Evolutionary conservation across 2,113 vertebrate species (phyloP), one percentile per base, ranked within the genome.

Genomic region (Rallus limicola): DNA sequence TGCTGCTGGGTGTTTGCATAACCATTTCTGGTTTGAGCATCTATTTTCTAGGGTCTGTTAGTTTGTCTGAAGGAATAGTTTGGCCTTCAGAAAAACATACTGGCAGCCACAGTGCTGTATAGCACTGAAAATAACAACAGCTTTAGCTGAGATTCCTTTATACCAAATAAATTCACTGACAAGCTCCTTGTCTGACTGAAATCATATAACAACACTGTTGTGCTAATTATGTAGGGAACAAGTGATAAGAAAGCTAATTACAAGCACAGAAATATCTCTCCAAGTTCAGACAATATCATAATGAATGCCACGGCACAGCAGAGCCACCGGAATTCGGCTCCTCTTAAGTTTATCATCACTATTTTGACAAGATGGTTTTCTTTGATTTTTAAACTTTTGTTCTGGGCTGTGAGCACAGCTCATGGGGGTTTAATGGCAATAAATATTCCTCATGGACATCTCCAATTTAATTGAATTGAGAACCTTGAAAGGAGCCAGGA

Each of bases 211-310:
- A 85, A 56, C 63, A 56, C 56, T 81, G 82, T 82, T 86, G 76
- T 86, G 94, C 84, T 95, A 97, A 97, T 97, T 96, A 96, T 74
- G 74, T 80, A 85, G 93, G 95, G 94, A 93, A 85, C 87, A 94
- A 91, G 82, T 72, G 88, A 92, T 96, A 96, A 95, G 91, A 74
- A 93, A 94, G 95, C 91, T 94, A 97, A 96, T 97, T 95, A 95
- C 93, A 95, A 94, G 94, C 67, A 76, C 70, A 95, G 86, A 97
- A 95, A 93, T 93, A 86, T 83, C 76, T 94, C 82, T 95, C 82
- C 28, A 59, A 70, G 86, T 95, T 96, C 94, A 96, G 86, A 92
- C 46, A 82, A 79, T 86, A 94, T 81, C 86, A 59, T 89, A 82
- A 95, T 84, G 82, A 97, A 94, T 89, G 81, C 77, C 71, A 75